Percentiles rank a stretch among this genome's conserved stretches.
Conservation (phyloP, 1,140 invertebrate genomes). For the Lasioglossum albipes region DNA sequence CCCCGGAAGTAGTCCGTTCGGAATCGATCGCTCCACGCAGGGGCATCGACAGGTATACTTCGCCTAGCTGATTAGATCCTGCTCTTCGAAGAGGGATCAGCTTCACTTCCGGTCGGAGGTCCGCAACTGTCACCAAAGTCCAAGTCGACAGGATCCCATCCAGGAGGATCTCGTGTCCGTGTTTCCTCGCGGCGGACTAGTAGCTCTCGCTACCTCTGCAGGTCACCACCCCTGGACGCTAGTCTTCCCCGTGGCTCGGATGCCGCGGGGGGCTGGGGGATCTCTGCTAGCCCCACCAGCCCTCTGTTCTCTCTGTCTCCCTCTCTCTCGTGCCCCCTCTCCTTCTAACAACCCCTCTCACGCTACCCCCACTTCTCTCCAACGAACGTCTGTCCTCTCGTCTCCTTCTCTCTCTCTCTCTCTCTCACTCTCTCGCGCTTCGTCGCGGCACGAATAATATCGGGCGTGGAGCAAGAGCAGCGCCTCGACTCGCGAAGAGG, state of each 20-base stretch:
- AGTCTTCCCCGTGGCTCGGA: slow-evolving; percentile 56
- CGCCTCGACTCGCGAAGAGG: too few species aligned
- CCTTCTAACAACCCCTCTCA: neutral
- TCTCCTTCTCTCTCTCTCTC: neutral
- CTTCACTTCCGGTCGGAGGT: too few species aligned
- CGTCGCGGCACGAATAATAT: too few species aligned
- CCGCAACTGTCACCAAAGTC: neutral
- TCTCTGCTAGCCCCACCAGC: neutral
- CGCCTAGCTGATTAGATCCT: neutral
- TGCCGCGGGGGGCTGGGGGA: slow-evolving; percentile 37
- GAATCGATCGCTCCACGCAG: slow-evolving; percentile 56
- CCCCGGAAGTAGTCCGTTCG: slow-evolving; percentile 43
- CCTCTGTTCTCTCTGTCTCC: neutral
- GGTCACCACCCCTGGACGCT: slow-evolving; percentile 61
- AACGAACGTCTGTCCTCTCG: neutral
- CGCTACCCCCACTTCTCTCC: neutral
- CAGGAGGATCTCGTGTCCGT: neutral
- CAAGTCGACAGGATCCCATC: neutral
- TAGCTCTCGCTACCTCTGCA: slow-evolving; percentile 45
- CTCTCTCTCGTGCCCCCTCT: neutral
- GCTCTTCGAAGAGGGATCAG: too few species aligned
- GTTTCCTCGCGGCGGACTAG: slow-evolving; percentile 6
- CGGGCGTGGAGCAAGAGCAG: too few species aligned
- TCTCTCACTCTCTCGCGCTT: too few species aligned
- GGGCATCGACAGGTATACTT: slow-evolving; percentile 38